Evolutionary conservation across 2,113 vertebrate species (phyloP).

Genomic region (Callaeas wilsoni): DNA sequence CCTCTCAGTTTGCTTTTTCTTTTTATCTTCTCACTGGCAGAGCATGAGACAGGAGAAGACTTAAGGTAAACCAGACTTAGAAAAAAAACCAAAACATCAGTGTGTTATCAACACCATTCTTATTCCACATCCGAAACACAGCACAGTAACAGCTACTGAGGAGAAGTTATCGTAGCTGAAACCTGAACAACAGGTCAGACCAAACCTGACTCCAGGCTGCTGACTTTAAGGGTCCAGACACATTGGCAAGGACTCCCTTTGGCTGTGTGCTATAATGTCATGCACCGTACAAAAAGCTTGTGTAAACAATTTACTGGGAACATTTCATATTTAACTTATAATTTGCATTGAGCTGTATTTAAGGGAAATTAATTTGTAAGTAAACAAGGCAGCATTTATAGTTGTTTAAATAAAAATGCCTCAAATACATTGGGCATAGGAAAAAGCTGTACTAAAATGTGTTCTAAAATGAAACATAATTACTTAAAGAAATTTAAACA

Average conservation of each 20-base stretch:
- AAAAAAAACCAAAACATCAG: neutral
- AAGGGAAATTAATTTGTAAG: neutral
- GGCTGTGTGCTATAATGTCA: neutral
- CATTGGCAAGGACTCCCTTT: neutral
- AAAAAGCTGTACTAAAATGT: neutral
- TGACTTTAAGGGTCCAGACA: neutral
- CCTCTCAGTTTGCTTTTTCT: neutral
- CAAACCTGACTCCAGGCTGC: neutral
- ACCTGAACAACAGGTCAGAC: neutral
- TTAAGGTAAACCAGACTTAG: accelerated
- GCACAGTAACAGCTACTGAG: neutral
- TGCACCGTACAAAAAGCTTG: neutral
- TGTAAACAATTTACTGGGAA: neutral
- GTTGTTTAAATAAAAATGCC: neutral
- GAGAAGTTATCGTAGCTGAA: neutral
- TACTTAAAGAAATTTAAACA: neutral
- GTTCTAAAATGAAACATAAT: neutral
- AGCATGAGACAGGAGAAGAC: neutral
- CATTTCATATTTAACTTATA: neutral
- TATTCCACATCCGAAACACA: neutral
- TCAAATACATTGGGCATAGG: neutral
- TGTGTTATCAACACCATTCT: neutral
- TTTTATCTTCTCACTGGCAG: neutral
- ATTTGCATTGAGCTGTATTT: neutral
- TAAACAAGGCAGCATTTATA: neutral